These are phyloP conservation scores for Hormaphis cornu DNA, from an alignment of 1,140 invertebrate genomes.

Conservation along the genomic window DNA sequence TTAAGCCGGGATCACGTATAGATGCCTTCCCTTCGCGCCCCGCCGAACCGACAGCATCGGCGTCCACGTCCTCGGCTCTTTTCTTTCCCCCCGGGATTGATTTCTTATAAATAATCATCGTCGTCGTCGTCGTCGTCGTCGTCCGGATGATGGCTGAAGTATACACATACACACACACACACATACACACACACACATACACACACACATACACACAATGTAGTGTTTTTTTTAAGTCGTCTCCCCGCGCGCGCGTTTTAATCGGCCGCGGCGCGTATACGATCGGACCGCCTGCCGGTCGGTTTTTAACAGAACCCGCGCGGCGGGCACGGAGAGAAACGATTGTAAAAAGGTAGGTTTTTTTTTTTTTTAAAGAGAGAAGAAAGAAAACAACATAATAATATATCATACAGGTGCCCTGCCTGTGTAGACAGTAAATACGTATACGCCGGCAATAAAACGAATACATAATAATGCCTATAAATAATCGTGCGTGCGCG, in stretches of 20 bases:
- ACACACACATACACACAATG: background rate
- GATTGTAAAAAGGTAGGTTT: slow-evolving; percentile 29
- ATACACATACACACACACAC: background rate
- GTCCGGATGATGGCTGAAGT: background rate
- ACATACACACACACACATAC: background rate
- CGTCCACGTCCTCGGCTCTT: background rate
- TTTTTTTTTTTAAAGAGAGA: too few relatives aligned
- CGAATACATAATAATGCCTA: slow-evolving; percentile 7
- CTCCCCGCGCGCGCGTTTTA: slow-evolving; percentile 10
- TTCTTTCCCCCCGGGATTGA: background rate
- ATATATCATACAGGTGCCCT: background rate
- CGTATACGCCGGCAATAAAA: slow-evolving; percentile 12
- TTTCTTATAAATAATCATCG: slow-evolving; percentile 22
- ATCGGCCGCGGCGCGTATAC: background rate
- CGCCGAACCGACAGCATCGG: background rate
- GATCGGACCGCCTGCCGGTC: slow-evolving; percentile 23
- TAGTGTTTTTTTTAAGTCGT: slow-evolving; percentile 16
- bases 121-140: background rate
- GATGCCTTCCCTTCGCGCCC: background rate
- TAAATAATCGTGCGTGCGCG: background rate
- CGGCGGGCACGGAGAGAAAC: background rate
- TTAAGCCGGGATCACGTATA: background rate
- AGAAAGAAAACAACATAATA: background rate
- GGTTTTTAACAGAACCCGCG: slow-evolving; percentile 8
- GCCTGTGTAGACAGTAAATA: background rate